phyloP scores from a whole-genome alignment of 2,888 invertebrate species.

The Apoda limacodes region DNA sequence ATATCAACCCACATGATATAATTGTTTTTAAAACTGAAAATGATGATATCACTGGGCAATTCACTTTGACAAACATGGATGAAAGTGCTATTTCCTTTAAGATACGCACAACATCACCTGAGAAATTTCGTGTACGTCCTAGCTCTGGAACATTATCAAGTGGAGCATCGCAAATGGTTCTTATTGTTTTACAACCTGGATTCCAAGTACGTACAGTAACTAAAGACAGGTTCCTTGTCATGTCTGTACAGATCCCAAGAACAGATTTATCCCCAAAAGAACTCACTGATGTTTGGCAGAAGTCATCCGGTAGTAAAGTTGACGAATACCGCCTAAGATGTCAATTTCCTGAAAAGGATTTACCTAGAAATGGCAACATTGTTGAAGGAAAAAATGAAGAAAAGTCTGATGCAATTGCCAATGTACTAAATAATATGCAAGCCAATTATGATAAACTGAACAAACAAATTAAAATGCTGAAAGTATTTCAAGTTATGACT shows the following conservation, averaged over 20 bases:
- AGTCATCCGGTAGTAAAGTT: slow-evolving; percentile 68
- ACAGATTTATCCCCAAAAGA: slow-evolving; percentile 70
- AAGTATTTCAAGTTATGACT: slow-evolving; percentile 41
- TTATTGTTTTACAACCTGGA: slow-evolving; percentile 81
- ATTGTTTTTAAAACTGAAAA: slow-evolving; percentile 77
- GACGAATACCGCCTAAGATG: slow-evolving; percentile 82
- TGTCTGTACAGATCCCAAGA: slow-evolving; percentile 79
- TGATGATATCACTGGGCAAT: slow-evolving; percentile 75
- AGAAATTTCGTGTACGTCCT: slow-evolving; percentile 93
- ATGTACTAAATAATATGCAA: slow-evolving; percentile 67
- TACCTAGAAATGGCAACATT: slow-evolving; percentile 39
- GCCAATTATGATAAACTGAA: slow-evolving; percentile 40
- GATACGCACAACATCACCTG: slow-evolving; percentile 96
- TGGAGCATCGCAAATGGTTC: slow-evolving; percentile 73
- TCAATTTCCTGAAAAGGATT: slow-evolving; percentile 61
- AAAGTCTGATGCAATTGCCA: slow-evolving; percentile 80
- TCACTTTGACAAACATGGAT: slow-evolving; percentile 78
- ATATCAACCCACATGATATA: slow-evolving; percentile 75
- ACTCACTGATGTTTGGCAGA: slow-evolving; percentile 80
- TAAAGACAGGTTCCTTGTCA: slow-evolving; percentile 89
- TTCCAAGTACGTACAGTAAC: slow-evolving; percentile 75
- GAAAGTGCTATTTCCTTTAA: slow-evolving; percentile 65
- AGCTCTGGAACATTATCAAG: slow-evolving; percentile 82
- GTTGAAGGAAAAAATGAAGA: slow-evolving; percentile 53
- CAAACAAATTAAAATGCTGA: slow-evolving; percentile 38